phyloP scores from a whole-genome alignment of 2,113 vertebrate genomes.

The Puffinus mauretanicus region DNA sequence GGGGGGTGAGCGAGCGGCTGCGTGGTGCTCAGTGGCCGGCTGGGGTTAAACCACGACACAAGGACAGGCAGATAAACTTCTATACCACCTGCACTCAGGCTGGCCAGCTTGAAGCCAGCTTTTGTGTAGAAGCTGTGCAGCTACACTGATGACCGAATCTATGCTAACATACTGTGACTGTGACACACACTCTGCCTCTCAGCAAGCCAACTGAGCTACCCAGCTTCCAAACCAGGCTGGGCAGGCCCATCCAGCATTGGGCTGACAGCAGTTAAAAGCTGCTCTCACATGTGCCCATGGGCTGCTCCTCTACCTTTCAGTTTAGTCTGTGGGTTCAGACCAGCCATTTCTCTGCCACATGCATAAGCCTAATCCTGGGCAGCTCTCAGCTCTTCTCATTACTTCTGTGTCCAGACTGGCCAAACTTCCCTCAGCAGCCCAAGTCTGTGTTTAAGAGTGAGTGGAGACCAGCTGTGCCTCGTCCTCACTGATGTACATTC shows the following conservation, averaged over 20 bases:
- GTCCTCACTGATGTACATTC: not conserved
- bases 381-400: not conserved
- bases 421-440: not conserved
- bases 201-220: not conserved
- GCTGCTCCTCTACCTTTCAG: not conserved
- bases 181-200: not conserved
- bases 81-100: not conserved
- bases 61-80: not conserved
- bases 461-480: not conserved
- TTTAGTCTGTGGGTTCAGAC: not conserved
- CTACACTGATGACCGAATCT: fast-evolving
- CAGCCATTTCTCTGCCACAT: not conserved
- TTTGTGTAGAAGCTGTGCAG: too few relatives aligned
- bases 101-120: not conserved
- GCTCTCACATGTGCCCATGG: fast-evolving
- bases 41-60: too few relatives aligned
- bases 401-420: not conserved
- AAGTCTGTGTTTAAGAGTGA: not conserved
- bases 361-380: not conserved
- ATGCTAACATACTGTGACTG: fast-evolving
- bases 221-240: not conserved
- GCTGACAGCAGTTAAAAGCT: not conserved
- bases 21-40: too few relatives aligned
- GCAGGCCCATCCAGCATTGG: too few relatives aligned
- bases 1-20: too few relatives aligned